A percentile compares a stretch with the other conserved stretches of the same genome.
Conservation (phyloP, 2,888 invertebrate species). For the Sceliomorpha sp. region DNA sequence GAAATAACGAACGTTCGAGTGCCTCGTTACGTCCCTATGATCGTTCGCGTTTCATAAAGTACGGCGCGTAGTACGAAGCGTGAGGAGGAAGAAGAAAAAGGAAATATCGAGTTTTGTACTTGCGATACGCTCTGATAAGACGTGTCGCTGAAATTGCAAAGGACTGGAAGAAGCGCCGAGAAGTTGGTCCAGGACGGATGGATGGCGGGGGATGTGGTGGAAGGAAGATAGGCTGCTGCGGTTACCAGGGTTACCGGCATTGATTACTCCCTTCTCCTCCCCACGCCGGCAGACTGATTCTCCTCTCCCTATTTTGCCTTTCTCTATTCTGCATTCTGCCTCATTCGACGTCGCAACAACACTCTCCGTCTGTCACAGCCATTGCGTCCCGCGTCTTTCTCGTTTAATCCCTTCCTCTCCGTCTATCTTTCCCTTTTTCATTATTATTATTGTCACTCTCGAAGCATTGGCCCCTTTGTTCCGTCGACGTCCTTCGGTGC, state of each 20-base stretch:
- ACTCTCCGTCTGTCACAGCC: slow-evolving; percentile 49
- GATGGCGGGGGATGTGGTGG: slow-evolving; percentile 59
- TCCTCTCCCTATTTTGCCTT: slow-evolving; percentile 46
- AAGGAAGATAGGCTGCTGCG: slow-evolving; percentile 74
- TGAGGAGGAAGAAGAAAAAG: neutral
- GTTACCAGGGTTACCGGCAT: slow-evolving; percentile 79
- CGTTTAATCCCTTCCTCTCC: too few relatives aligned
- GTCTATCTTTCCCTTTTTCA: too few relatives aligned
- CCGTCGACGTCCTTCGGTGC: too few relatives aligned
- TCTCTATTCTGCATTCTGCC: slow-evolving; percentile 41
- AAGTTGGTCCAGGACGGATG: slow-evolving; percentile 66
- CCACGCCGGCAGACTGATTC: slow-evolving; percentile 17
- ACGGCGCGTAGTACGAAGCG: too few relatives aligned
- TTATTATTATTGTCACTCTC: too few relatives aligned
- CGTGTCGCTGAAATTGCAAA: slow-evolving; percentile 43
- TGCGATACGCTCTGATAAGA: slow-evolving; percentile 38
- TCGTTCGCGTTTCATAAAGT: too few relatives aligned
- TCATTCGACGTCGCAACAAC: slow-evolving; percentile 48
- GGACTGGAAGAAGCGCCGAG: slow-evolving; percentile 47
- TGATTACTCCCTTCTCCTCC: slow-evolving; percentile 75
- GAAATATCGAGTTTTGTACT: slow-evolving; percentile 27
- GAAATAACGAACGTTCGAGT: too few relatives aligned
- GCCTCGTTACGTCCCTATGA: too few relatives aligned
- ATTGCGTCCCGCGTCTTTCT: slow-evolving; percentile 35
- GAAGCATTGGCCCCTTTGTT: too few relatives aligned